phyloP scores from a whole-genome alignment of 1,140 invertebrate genomes.

The Ptiloglossa arizonensis region DNA sequence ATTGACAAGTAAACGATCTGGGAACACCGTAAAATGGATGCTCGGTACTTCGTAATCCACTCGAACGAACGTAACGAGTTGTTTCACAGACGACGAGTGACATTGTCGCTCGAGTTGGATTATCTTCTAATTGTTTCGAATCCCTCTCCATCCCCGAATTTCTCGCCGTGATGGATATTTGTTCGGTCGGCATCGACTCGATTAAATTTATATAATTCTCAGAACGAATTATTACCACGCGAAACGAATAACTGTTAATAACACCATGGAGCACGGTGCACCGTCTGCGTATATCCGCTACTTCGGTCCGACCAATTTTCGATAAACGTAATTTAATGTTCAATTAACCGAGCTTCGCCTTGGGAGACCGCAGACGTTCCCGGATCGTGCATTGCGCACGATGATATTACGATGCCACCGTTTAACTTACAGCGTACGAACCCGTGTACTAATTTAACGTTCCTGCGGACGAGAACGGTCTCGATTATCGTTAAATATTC shows the following conservation, averaged over 20 bases:
- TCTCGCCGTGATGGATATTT: not conserved
- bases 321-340: conserved; percentile 35
- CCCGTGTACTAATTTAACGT: too few species aligned
- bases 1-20: too few species aligned
- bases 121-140: too few species aligned
- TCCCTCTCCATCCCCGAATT: too few species aligned
- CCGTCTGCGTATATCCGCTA: too few species aligned
- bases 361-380: conserved; percentile 15
- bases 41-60: too few species aligned
- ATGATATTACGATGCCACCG: not conserved
- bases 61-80: too few species aligned
- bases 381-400: not conserved
- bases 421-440: conserved; percentile 9
- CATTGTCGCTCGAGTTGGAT: too few species aligned
- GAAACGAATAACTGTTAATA: not conserved
- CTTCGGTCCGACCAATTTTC: conserved; percentile 4
- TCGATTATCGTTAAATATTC: not conserved
- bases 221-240: not conserved
- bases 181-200: not conserved
- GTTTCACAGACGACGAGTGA: too few species aligned
- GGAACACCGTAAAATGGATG: too few species aligned
- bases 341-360: conserved; percentile 23
- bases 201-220: not conserved
- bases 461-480: too few species aligned
- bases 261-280: not conserved